Evolutionary conservation across 2,113 vertebrate genomes (phyloP).

Genomic region (Sceloporus undulatus): DNA sequence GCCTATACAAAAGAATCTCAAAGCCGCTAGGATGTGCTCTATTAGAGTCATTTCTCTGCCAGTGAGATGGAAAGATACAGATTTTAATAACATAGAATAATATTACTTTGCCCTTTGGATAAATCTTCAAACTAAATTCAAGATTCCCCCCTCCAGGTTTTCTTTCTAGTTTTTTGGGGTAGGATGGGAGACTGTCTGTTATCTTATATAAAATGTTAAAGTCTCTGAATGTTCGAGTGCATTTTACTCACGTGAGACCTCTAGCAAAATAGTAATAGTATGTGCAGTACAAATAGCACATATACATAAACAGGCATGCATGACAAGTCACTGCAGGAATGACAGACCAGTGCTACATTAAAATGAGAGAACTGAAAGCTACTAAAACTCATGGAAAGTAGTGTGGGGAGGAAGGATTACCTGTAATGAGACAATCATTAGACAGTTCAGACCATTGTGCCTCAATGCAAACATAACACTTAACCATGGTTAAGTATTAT

Average conservation of each 20-base stretch:
- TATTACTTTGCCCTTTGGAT: background rate
- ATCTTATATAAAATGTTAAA: background rate
- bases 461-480: background rate
- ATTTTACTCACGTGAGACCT: background rate
- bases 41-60: conserved; percentile 16
- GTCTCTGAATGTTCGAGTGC: background rate
- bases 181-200: background rate
- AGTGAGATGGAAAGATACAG: conserved; percentile 22
- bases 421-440: background rate
- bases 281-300: background rate
- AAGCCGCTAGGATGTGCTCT: conserved; percentile 1
- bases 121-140: conserved; percentile 8
- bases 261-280: background rate
- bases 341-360: background rate
- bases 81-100: background rate
- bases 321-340: background rate
- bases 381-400: background rate
- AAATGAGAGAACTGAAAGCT: background rate
- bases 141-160: background rate
- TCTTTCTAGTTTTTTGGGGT: background rate
- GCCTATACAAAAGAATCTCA: background rate
- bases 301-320: background rate
- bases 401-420: background rate
- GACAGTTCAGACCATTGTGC: background rate
- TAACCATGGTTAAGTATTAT: background rate